Base-by-base conservation (phyloP, 2,797 vertebrate species). In the Zenarchopterus dispar region DNA sequence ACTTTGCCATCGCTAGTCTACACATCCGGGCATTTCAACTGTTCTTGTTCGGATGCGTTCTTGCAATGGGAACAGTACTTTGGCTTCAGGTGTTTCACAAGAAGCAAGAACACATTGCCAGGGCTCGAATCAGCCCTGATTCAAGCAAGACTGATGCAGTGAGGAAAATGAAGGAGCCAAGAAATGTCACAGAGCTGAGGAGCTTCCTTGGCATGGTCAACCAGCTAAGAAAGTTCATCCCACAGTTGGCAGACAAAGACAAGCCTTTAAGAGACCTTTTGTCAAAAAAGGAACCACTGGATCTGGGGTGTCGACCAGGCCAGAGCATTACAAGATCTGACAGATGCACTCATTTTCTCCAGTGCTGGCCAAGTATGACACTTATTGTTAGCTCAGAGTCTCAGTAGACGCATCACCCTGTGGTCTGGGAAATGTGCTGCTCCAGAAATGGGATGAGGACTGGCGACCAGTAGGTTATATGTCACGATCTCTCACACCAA, bases 281-380 rank as follows among this genome's bases (percentile, higher is more conserved):
- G 1, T 39, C 18, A 19, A 53, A 36, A 13, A 53, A 36, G n/a
- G 1, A 53, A 53, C 3, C 1, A 13, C 2, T 54, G 18, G 51
- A 3, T 16, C 6, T 41, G 51, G 28, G 19, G 19, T 16, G 18
- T 7, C 0, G 51, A 53, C 7, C 19, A 39, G 19, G 28, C 11
- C 1, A 2, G 2, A 6, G 51, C 31, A 5, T 53, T 39, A 6
- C 4, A 6, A 19, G 33, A 11, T 2, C 11, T 53, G 13, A 54
- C 5, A 17, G 33, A 23, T 16, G 56, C 23, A 11, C 57, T 44
- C 18, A 3, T 51, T 13, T 36, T 46, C 44, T 22, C 44, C 59
- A 16, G 55, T 56, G 11, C 55, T 60, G 1, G 49, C 49, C 4
- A 69, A 69, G 49, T 58, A 45, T 2, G 72, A 57, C 23, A 22